These are phyloP conservation scores for Thamnaconus septentrionalis DNA, from an alignment of 2,113 vertebrate genomes.

Conservation along the genomic window DNA sequence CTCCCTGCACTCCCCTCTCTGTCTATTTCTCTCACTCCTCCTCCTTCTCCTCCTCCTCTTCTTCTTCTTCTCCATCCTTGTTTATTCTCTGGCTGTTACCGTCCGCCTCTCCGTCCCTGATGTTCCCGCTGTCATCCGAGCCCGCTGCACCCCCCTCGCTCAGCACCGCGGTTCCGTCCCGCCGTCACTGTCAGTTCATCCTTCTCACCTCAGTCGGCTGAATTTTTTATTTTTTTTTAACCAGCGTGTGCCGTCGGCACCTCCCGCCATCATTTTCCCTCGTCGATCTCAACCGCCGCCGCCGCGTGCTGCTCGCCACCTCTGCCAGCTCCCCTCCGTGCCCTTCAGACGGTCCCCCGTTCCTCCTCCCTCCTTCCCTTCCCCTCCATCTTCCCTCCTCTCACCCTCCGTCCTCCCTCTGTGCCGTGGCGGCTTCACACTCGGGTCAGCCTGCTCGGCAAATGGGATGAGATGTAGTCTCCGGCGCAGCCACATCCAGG, in stretches of 20 bases:
- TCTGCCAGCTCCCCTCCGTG: constrained; percentile 58
- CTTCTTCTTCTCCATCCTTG: constrained; percentile 33
- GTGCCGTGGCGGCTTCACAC: constrained; percentile 50
- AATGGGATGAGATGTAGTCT: constrained; percentile 81
- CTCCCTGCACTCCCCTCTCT: constrained; percentile 42
- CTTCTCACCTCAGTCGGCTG: constrained; percentile 25
- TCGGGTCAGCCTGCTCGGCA: constrained; percentile 69
- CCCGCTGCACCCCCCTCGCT: constrained; percentile 41
- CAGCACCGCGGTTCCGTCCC: constrained; percentile 28
- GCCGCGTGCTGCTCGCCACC: constrained; percentile 29
- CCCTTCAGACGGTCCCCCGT: constrained; percentile 69
- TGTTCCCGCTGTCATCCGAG: constrained; percentile 49
- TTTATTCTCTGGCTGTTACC: background rate
- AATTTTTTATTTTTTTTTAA: constrained; percentile 15
- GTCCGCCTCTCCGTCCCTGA: constrained; percentile 20
- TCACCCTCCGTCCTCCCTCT: constrained; percentile 33
- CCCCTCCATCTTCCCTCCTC: constrained; percentile 59
- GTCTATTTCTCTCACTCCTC: constrained; percentile 33
- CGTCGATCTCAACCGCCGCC: constrained; percentile 19
- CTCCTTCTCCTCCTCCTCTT: constrained; percentile 42
- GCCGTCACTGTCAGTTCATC: constrained; percentile 32
- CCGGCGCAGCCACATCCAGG: constrained; percentile 68
- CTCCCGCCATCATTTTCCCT: constrained; percentile 23
- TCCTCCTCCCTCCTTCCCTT: constrained; percentile 40
- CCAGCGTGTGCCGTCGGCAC: constrained; percentile 19